Evolutionary conservation across 2,797 vertebrate genomes (phyloP).

Genomic region (Lacerta agilis): DNA sequence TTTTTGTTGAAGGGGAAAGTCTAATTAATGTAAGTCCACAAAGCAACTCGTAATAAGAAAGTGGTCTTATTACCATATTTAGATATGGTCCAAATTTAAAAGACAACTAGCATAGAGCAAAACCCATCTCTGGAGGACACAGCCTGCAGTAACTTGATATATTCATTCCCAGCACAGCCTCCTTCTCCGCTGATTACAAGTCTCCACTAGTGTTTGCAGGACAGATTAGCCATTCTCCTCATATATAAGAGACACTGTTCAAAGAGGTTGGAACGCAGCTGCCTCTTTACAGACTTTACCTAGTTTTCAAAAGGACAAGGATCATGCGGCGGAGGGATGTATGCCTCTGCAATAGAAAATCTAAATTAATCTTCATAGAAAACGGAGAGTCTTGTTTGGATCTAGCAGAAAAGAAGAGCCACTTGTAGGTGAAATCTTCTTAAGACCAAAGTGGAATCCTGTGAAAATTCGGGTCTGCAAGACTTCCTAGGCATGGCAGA

Average conservation of each 20-base stretch:
- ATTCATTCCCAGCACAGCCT: slow-evolving; percentile 71
- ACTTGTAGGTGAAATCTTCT: slow-evolving; percentile 77
- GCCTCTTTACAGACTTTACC: slow-evolving; percentile 74
- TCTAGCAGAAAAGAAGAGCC: slow-evolving; percentile 69
- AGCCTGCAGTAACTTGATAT: slow-evolving; percentile 76
- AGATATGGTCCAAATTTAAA: slow-evolving; percentile 37
- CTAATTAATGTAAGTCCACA: slow-evolving; percentile 17
- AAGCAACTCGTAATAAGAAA: slow-evolving; percentile 41
- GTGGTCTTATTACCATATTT: slow-evolving; percentile 46
- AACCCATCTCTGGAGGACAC: slow-evolving; percentile 64
- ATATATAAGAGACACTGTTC: slow-evolving; percentile 73
- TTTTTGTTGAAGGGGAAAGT: slow-evolving; percentile 35
- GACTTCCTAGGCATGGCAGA: slow-evolving; percentile 58
- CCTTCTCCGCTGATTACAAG: slow-evolving; percentile 69
- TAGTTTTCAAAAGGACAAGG: slow-evolving; percentile 70
- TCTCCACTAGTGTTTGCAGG: slow-evolving; percentile 79
- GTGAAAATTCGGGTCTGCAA: slow-evolving; percentile 47
- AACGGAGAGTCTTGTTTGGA: slow-evolving; percentile 71
- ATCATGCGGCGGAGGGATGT: slow-evolving; percentile 63
- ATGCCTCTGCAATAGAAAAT: slow-evolving; percentile 72
- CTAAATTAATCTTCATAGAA: slow-evolving; percentile 77
- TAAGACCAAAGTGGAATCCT: slow-evolving; percentile 69
- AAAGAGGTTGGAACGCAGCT: slow-evolving; percentile 77
- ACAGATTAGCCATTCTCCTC: slow-evolving; percentile 79
- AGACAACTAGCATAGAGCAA: slow-evolving; percentile 38